Base-by-base conservation (phyloP, 2,797 vertebrate genomes). In the Paratrypauchen microcephalus region DNA sequence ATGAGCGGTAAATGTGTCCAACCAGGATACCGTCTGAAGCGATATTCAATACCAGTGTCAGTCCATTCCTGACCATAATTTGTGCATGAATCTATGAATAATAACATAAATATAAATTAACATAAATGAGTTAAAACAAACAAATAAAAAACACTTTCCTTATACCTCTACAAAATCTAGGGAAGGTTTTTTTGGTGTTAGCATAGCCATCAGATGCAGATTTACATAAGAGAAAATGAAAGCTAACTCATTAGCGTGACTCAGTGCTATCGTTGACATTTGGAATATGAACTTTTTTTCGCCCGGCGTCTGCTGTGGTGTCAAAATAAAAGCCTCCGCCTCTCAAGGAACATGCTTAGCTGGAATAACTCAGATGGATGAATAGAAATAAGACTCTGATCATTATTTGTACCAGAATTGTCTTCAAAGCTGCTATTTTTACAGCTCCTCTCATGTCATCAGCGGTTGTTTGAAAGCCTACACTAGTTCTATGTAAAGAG, bases 221-320 rank as follows among this genome's bases (percentile, higher is more conserved):
- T 69, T 66, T 58, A 62, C 45, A 47, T 59, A 63, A 26, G 58
- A 36, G 41, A 21, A 69, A 47, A 66, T 60, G 57, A 69, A 71
- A 60, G 60, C 56, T 0, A 12, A 16, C 68, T 83, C 71, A 74
- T 83, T 82, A 81, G 72, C 63, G 2, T 9, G 39, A 72, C 59
- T 73, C 71, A 6, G 60, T 62, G 68, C 57, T 63, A 69, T 72
- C 64, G 50, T 23, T 76, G 79, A 80, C 75, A 81, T 76, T 84
- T 66, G 45, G 8, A 68, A 57, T 65, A 55, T 61, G 15, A 3
- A 21, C 69, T 74, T 75, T 61, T 30, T 5, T 2, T 2, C 63
- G 13, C 45, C 52, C 41, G 45, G 21, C 6, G 64, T 52, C 50
- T 12, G 57, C 69, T 32, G 7, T 8, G 12, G 16, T 59, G 65